Base-by-base conservation (phyloP, 2,797 vertebrate genomes). In the Adelosebastes latens region DNA sequence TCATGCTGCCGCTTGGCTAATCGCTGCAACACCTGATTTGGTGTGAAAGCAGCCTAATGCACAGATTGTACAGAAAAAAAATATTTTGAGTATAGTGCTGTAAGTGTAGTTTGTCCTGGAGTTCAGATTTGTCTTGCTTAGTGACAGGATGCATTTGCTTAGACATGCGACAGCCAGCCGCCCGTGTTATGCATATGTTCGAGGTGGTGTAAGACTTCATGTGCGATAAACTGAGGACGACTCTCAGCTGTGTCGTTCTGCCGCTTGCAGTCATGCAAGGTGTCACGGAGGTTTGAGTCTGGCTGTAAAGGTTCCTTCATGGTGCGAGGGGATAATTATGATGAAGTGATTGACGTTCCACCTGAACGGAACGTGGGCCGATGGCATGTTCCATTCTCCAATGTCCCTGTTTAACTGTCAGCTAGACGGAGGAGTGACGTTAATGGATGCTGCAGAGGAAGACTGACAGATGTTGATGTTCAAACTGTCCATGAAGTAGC, bases 391-490 rank as follows among this genome's bases (percentile, higher is more conserved):
- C 63, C 83, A 29, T 86, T 73, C 65, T 65, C 80, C 64, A 6
- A 12, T 49, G 77, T 84, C 77, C 58, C 74, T 68, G 87, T 90
- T 87, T 86, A 88, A 82, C 86, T 72, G 81, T 80, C 85, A 81
- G 87, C 83, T 81, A 74, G 83, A 72, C 27, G 46, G 83, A 85
- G 77, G 82, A 86, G 73, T 81, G 86, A 85, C 36, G 32, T 75
- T 93, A 91, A 93, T 88, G 82, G 88, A 88, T 88, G 80, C 82
- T 77, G 83, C 76, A 52, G 67, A 75, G 67, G 82, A 64, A 82
- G 71, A 89, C 83, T 85, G 90, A 90, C 89, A 83, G 87, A 88
- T 90, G 92, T 75, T 89, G 81, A 88, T 82, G 81, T 81, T 88
- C 75, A 65, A 75, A 82, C 89, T 85, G 86, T 78, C 86, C 82